These are phyloP conservation scores for Nebria brevicollis DNA, from an alignment of 2,888 invertebrate species.

Conservation along the genomic window DNA sequence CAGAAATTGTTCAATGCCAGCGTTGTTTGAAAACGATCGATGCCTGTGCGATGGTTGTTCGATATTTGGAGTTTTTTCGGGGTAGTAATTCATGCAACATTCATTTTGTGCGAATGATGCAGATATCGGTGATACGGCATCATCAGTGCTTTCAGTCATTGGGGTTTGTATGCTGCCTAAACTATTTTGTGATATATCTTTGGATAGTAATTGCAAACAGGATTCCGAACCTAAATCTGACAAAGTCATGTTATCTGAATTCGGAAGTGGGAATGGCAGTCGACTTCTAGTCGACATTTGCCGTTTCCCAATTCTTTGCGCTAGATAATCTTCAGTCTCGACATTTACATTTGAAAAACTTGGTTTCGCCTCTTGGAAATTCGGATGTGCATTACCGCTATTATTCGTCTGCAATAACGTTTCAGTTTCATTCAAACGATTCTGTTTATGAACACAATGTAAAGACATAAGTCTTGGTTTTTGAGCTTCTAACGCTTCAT, in stretches of 20 bases:
- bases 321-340: slow-evolving; percentile 69
- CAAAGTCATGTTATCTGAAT: slow-evolving; percentile 57
- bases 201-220: slow-evolving; percentile 54
- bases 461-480: slow-evolving; percentile 59
- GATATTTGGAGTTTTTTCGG: slow-evolving; percentile 53
- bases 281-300: slow-evolving; percentile 71
- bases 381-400: slow-evolving; percentile 51
- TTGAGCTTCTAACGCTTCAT: slow-evolving; percentile 65
- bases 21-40: slow-evolving; percentile 52
- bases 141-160: slow-evolving; percentile 62
- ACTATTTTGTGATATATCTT: slow-evolving; percentile 60
- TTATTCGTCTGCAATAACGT: slow-evolving; percentile 51
- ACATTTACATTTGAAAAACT: slow-evolving; percentile 50
- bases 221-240: slow-evolving; percentile 45
- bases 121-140: slow-evolving; percentile 58
- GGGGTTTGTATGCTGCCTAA: slow-evolving; percentile 61
- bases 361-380: slow-evolving; percentile 57
- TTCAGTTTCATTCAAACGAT: slow-evolving; percentile 54
- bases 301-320: slow-evolving; percentile 67
- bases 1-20: slow-evolving; percentile 61
- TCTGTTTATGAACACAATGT: slow-evolving; percentile 60
- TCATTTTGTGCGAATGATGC: slow-evolving; percentile 53
- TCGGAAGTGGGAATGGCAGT: slow-evolving; percentile 66
- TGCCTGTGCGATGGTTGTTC: slow-evolving; percentile 52
- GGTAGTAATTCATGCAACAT: slow-evolving; percentile 57